These are phyloP conservation scores for Phataginus tricuspis DNA, from an alignment of 2,797 vertebrate genomes.

Conservation along the genomic window DNA sequence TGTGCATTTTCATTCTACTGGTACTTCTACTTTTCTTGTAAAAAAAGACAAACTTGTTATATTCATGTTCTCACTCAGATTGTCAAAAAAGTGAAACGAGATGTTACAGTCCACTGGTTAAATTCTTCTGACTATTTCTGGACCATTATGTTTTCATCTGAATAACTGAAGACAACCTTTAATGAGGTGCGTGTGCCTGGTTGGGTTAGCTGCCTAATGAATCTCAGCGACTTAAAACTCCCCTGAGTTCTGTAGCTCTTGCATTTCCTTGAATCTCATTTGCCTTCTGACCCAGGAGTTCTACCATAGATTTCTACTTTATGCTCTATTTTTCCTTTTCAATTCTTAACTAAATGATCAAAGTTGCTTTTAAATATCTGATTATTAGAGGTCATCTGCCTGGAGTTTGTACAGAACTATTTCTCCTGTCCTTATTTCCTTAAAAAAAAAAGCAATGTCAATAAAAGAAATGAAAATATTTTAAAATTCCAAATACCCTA, in stretches of 20 bases:
- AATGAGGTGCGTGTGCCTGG: not conserved
- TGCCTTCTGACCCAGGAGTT: not conserved
- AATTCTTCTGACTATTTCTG: not conserved
- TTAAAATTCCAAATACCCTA: not conserved
- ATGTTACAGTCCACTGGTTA: not conserved
- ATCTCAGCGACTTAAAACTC: constrained; percentile 32
- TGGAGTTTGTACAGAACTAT: not conserved
- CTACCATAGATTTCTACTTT: not conserved
- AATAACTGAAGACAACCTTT: not conserved
- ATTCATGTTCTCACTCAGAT: not conserved
- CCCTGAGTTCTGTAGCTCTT: not conserved
- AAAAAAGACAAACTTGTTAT: not conserved
- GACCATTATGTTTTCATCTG: not conserved
- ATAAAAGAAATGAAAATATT: constrained; percentile 27
- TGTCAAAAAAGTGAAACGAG: not conserved
- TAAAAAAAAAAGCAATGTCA: not conserved
- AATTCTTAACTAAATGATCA: not conserved
- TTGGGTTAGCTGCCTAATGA: not conserved
- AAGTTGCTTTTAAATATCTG: constrained; percentile 41
- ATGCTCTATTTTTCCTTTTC: constrained; percentile 20
- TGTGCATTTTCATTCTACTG: not conserved
- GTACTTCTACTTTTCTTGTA: not conserved
- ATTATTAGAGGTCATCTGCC: constrained; percentile 11
- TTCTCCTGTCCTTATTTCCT: not conserved
- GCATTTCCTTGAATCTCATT: not conserved